Percentiles rank a stretch among this genome's conserved stretches.
Evolutionary conservation across 2,797 vertebrate species (phyloP).

Genomic region (Paedocypris micromegethes): DNA sequence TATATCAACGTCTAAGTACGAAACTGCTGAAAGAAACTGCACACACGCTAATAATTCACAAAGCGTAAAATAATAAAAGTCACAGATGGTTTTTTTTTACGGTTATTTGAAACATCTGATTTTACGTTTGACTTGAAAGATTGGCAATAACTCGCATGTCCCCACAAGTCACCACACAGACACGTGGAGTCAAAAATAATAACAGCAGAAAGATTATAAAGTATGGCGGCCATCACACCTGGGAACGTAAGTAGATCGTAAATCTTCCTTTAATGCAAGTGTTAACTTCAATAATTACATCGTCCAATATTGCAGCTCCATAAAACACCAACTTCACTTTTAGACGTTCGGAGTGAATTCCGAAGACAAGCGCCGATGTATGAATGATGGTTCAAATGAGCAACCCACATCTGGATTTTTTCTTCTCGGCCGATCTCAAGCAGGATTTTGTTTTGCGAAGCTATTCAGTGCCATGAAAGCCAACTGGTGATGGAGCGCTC

Average conservation of each 20-base stretch:
- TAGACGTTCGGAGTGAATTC: constrained; percentile 3
- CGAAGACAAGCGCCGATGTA: background rate
- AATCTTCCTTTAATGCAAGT: constrained; percentile 23
- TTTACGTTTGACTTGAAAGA: too few relatives aligned
- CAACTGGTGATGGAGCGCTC: constrained; percentile 60
- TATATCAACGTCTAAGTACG: too few relatives aligned
- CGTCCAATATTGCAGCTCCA: background rate
- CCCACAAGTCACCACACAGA: constrained; percentile 8
- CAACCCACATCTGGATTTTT: constrained; percentile 39
- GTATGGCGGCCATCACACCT: constrained; percentile 23
- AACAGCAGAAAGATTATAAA: constrained; percentile 12
- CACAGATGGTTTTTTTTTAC: too few relatives aligned
- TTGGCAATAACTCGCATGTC: background rate
- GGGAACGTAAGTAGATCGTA: constrained; percentile 25
- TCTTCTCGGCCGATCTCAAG: constrained; percentile 52
- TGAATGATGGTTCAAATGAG: constrained; percentile 6
- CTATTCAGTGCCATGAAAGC: constrained; percentile 58
- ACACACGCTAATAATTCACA: too few relatives aligned
- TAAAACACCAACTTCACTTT: background rate
- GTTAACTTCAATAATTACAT: constrained; percentile 27
- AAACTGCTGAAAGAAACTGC: too few relatives aligned
- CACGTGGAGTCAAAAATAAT: constrained; percentile 18
- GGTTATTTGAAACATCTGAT: too few relatives aligned
- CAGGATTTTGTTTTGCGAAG: constrained; percentile 63
- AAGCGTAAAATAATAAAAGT: too few relatives aligned